Evolutionary conservation across 2,888 invertebrate genomes (phyloP), one percentile per base, ranked within the genome.

Genomic region (Bibio marci): DNA sequence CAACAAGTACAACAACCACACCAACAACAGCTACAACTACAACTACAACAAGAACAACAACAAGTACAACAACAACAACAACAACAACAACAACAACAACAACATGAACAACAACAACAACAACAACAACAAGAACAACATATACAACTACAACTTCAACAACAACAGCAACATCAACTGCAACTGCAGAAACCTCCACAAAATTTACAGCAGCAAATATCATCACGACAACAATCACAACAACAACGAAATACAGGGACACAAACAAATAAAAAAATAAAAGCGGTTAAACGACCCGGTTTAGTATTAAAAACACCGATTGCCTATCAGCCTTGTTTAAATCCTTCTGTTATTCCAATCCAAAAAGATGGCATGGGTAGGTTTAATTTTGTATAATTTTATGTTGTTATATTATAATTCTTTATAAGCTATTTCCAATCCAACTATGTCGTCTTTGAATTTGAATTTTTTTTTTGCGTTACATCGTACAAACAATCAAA

Each of bases 321-420:
- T 47, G 80, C 80, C 37, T 80, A 80, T 62, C 76, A 79, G 55
- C 74, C 78, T 51, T 76, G 78, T 57, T 78, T 79, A 40, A 85
- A 87, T 65, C 73, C 83, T 43, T 80, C 82, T 46, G 81, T 86
- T 53, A 78, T 88, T 63, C 87, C 88, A 39, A 79, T 88, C 54
- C 76, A 79, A 60, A 83, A 80, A 63, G 85, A 87, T 61, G 86
- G 82, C 62, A 87, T 86, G 67, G 86, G 87, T 86, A 66, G 72
- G 73, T 62, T 49, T 36, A 34, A 35, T 35, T 15, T 41, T 32
- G 37, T 37, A 19, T 41, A 32, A 14, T 17, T 30, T 33, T 35
- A 13, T 35, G 26, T 28, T 15, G 37, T 38, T 30, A 14, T 39
- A 3, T 18, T 4, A 22, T 22, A 6, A 22, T 22, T n/a, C n/a